Conservation (phyloP, 1,140 invertebrate species). For the Uloborus diversus region DNA sequence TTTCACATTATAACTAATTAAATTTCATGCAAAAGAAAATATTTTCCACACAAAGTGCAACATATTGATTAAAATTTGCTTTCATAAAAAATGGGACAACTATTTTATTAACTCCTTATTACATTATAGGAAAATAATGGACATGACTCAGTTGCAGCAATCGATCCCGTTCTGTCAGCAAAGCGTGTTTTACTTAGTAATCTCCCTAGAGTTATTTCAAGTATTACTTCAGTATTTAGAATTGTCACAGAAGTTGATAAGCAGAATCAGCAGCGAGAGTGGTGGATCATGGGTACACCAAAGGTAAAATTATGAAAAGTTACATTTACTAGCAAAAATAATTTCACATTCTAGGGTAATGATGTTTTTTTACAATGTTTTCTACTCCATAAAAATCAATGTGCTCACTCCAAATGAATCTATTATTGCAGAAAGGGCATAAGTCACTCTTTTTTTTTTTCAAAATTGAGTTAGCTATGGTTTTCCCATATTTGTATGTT, state of each 20-base stretch:
- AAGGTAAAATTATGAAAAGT: slow-evolving; percentile 60
- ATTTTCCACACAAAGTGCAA: no score
- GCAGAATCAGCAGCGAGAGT: slow-evolving; percentile 47
- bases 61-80: no score
- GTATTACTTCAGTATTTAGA: slow-evolving; percentile 83
- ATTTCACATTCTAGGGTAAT: slow-evolving; percentile 62
- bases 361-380: slow-evolving; percentile 67
- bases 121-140: slow-evolving; percentile 5
- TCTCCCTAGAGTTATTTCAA: slow-evolving; percentile 82
- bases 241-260: slow-evolving; percentile 47
- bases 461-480: not conserved
- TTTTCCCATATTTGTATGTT: not conserved
- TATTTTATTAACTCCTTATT: no score
- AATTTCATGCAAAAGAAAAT: no score
- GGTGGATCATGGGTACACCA: slow-evolving; percentile 64
- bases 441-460: no score
- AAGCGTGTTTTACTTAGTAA: slow-evolving; percentile 79
- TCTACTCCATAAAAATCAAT: slow-evolving; percentile 1
- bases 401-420: no score
- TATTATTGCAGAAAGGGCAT: no score
- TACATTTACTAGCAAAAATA: slow-evolving; percentile 24
- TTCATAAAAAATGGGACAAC: no score
- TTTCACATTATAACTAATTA: no score
- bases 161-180: slow-evolving; percentile 70
- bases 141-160: slow-evolving; percentile 13